phyloP scores from a whole-genome alignment of 2,797 vertebrate species.

The Nannoperca obscura region DNA sequence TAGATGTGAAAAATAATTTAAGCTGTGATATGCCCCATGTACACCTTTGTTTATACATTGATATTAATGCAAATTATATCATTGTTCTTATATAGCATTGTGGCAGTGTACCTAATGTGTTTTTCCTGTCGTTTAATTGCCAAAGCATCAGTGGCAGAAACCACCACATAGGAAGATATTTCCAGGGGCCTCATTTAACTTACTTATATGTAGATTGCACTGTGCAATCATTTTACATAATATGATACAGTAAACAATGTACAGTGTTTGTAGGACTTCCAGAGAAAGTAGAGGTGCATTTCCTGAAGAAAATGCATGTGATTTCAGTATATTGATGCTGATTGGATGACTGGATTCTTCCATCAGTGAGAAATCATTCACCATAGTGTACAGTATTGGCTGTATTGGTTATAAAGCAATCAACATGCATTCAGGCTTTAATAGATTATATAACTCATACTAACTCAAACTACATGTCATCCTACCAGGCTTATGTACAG shows the following conservation, averaged over 20 bases:
- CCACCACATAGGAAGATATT: conserved; percentile 40
- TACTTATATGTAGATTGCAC: conserved; percentile 62
- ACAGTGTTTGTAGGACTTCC: conserved; percentile 43
- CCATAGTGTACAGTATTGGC: conserved; percentile 38
- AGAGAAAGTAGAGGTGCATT: conserved; percentile 37
- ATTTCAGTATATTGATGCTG: conserved; percentile 51
- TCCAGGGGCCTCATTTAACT: conserved; percentile 40
- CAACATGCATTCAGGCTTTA: conserved; percentile 31
- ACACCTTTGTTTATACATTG: conserved; percentile 66
- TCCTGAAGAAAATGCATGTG: conserved; percentile 51
- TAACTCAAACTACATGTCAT: conserved; percentile 47
- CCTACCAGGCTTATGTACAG: conserved; percentile 60
- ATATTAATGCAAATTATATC: conserved; percentile 65
- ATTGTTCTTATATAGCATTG: conserved; percentile 46
- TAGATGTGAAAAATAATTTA: conserved; percentile 77
- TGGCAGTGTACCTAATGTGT: conserved; percentile 62
- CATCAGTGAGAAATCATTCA: conserved; percentile 35
- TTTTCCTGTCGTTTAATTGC: conserved; percentile 59
- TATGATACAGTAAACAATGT: conserved; percentile 41
- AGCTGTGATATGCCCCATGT: conserved; percentile 75
- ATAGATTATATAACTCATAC: conserved; percentile 37
- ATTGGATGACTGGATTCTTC: conserved; percentile 39
- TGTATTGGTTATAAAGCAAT: conserved; percentile 41
- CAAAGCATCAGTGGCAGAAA: conserved; percentile 45
- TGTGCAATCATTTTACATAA: conserved; percentile 60